phyloP scores from a whole-genome alignment of 1,140 invertebrate species.

The Scaptomyza graminum region DNA sequence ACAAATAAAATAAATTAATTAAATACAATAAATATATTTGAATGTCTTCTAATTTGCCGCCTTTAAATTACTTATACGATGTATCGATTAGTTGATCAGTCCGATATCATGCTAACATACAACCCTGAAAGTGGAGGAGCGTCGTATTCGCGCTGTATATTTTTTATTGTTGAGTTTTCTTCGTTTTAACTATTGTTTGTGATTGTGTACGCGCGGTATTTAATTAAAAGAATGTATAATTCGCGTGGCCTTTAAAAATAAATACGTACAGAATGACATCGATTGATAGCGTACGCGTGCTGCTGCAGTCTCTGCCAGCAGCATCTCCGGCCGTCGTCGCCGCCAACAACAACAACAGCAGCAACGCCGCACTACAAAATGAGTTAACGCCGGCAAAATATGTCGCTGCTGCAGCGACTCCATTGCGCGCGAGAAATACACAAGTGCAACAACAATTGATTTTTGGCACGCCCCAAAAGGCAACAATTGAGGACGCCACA shows the following conservation, averaged over 20 bases:
- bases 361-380: conserved; percentile 37
- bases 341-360: conserved; percentile 42
- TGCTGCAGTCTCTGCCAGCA: conserved; percentile 69
- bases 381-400: conserved; percentile 59
- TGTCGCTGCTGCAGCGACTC: conserved; percentile 40
- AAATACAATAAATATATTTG: neutral
- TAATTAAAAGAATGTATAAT: conserved; percentile 51
- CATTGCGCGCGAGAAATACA: conserved; percentile 63
- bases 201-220: conserved; percentile 39
- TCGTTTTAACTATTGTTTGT: conserved; percentile 47
- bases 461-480: conserved; percentile 53
- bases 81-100: neutral
- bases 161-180: conserved; percentile 62
- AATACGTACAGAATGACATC: conserved; percentile 55
- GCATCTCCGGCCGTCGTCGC: conserved; percentile 33
- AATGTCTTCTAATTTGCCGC: neutral
- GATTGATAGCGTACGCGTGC: conserved; percentile 65
- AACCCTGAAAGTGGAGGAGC: conserved; percentile 56
- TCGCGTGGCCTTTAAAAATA: conserved; percentile 25
- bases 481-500: neutral
- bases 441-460: conserved; percentile 34
- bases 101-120: conserved; percentile 9
- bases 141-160: conserved; percentile 64
- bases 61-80: neutral
- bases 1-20: conserved; percentile 1